Conservation (phyloP, 2,113 vertebrate species). For the Corythaeola cristata region DNA sequence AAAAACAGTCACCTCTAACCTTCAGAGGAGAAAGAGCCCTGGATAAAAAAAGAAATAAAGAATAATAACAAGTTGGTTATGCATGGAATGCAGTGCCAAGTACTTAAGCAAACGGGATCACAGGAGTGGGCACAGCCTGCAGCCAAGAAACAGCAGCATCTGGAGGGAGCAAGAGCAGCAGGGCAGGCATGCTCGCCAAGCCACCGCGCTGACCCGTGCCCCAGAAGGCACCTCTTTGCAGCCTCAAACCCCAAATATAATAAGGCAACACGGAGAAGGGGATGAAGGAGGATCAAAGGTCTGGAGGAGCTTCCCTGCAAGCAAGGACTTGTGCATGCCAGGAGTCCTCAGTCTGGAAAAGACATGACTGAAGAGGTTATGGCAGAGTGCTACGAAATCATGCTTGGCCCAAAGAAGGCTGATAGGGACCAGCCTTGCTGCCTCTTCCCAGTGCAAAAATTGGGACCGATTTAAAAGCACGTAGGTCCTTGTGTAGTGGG, state of each 20-base stretch:
- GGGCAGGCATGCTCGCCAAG: background rate
- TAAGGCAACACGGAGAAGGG: background rate
- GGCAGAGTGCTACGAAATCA: background rate
- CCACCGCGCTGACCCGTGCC: background rate
- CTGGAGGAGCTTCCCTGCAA: background rate
- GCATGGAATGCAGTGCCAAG: background rate
- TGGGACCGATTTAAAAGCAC: background rate
- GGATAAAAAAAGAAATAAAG: background rate
- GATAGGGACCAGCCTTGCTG: background rate
- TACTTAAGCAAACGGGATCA: background rate
- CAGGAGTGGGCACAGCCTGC: background rate
- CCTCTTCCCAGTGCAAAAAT: background rate
- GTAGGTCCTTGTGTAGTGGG: fast-evolving
- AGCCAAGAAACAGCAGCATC: background rate
- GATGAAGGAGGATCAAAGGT: constrained; percentile 22
- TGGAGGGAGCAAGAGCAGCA: background rate
- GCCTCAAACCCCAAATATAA: background rate
- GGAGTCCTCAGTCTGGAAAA: background rate
- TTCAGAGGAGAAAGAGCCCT: background rate
- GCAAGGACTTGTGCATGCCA: background rate
- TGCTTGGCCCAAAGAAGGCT: background rate
- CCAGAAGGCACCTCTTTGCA: background rate
- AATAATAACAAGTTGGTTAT: background rate
- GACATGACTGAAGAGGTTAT: background rate
- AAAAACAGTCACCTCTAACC: background rate